Conservation (phyloP, 2,797 vertebrate species). For the Pterois miles region DNA sequence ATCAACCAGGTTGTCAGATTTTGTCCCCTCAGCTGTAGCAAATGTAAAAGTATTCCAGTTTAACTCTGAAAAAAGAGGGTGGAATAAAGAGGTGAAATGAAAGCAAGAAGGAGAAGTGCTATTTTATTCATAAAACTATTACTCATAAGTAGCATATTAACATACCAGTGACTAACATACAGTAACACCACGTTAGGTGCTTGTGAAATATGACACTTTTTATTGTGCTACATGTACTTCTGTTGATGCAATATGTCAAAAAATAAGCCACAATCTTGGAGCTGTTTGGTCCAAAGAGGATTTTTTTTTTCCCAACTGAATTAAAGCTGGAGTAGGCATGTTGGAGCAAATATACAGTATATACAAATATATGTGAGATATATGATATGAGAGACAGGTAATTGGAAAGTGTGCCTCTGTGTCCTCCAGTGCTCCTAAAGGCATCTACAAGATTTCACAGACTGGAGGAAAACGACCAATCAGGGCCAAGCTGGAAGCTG, state of each 20-base stretch:
- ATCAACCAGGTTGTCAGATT: constrained; percentile 54
- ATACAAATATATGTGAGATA: too few species aligned
- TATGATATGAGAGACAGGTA: too few species aligned
- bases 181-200: background rate
- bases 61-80: constrained; percentile 13
- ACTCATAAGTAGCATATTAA: background rate
- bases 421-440: too few species aligned
- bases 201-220: background rate
- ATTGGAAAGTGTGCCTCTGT: too few species aligned
- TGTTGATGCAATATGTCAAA: background rate
- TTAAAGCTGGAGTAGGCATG: too few species aligned
- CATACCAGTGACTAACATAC: background rate
- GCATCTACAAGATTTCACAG: too few species aligned
- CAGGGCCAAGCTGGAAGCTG: too few species aligned
- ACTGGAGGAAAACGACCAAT: too few species aligned
- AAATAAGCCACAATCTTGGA: background rate
- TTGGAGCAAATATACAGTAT: too few species aligned
- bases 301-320: background rate
- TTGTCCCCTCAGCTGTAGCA: constrained; percentile 46
- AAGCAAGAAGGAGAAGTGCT: background rate
- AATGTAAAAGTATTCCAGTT: constrained; percentile 43
- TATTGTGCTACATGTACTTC: background rate
- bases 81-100: constrained; percentile 3
- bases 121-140: background rate
- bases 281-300: background rate